Conservation (phyloP, 2,797 vertebrate species). For the Ibycter americanus region DNA sequence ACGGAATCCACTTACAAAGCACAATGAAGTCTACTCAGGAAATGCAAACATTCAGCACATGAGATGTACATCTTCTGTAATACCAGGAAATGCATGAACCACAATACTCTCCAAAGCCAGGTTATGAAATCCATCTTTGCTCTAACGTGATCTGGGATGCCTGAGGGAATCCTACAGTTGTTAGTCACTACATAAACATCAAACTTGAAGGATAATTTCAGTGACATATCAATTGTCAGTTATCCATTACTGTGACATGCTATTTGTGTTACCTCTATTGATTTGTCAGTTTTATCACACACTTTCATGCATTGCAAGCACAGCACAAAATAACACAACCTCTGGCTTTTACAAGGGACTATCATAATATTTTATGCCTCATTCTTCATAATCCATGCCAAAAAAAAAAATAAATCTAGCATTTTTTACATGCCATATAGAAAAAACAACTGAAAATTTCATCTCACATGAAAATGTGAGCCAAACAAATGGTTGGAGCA, state of each 20-base stretch:
- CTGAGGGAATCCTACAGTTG: neutral
- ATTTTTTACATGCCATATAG: neutral
- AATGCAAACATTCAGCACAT: neutral
- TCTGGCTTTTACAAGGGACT: neutral
- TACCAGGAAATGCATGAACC: accelerated
- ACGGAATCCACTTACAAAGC: neutral
- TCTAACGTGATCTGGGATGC: neutral
- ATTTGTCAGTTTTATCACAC: neutral
- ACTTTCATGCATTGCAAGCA: neutral
- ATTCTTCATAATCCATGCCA: neutral
- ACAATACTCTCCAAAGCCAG: neutral
- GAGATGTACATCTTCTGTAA: neutral
- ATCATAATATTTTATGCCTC: neutral
- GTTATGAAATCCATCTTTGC: neutral
- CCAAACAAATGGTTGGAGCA: neutral
- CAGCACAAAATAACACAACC: neutral
- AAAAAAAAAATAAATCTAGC: neutral
- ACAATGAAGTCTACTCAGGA: neutral
- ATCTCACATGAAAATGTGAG: neutral
- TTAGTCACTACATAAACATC: neutral
- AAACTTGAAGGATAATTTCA: neutral
- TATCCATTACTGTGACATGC: neutral
- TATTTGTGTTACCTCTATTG: neutral
- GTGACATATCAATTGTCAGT: neutral
- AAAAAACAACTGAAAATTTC: neutral